Conservation (phyloP, 2,888 invertebrate genomes). For the Hymenopus coronatus region DNA sequence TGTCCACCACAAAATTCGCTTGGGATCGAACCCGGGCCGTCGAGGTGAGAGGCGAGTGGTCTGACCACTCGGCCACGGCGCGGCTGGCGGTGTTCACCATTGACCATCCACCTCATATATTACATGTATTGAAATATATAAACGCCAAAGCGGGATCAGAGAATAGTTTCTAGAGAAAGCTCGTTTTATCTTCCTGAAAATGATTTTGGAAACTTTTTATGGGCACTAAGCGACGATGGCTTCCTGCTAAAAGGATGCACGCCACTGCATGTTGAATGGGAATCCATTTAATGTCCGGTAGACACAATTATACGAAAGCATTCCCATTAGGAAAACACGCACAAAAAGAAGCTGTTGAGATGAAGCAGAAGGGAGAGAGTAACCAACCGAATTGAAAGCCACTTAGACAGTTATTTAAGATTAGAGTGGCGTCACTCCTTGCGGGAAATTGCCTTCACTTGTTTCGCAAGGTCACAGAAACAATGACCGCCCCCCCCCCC, state of each 20-base stretch:
- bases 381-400: conserved; percentile 28
- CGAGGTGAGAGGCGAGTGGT: too few relatives aligned
- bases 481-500: not conserved
- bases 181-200: too few relatives aligned
- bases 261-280: not conserved
- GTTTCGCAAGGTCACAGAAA: not conserved
- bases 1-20: too few relatives aligned
- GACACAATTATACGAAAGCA: not conserved
- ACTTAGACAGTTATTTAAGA: conserved; percentile 30
- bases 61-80: too few relatives aligned
- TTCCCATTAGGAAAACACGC: not conserved
- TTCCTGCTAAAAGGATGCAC: not conserved
- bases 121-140: too few relatives aligned
- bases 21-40: too few relatives aligned
- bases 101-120: too few relatives aligned
- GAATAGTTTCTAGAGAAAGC: too few relatives aligned
- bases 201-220: too few relatives aligned
- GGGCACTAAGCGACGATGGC: too few relatives aligned
- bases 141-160: too few relatives aligned
- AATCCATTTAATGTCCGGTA: not conserved
- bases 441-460: not conserved
- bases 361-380: not conserved
- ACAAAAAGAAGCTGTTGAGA: not conserved
- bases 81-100: too few relatives aligned
- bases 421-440: conserved; percentile 4